Base-by-base conservation (phyloP, 37 sponge, comb jelly and placozoan genomes). In the Chondrosia reniformis region DNA sequence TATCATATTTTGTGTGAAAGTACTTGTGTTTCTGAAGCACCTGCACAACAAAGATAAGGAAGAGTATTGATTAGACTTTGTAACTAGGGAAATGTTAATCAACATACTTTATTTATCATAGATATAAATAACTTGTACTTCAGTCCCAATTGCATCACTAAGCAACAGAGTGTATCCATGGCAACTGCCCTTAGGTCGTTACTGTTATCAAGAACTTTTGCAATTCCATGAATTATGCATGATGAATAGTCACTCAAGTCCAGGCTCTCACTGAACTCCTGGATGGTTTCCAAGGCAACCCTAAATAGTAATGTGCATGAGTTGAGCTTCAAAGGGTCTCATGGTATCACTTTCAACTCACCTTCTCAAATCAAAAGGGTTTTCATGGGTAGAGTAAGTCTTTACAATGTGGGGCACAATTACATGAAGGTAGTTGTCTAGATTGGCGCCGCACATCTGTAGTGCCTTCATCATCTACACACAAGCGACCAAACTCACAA, bases 181-280 rank as follows among this genome's bases (percentile, higher is more conserved):
- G 91, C 91, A 69, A 59, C 81, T 41, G 74, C 54, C 10, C 89
- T 76, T n/a, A 95, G 84, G n/a, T 94, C 98, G 13, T 82, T 76
- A 33, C 69, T 54, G 43, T 56, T 45, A 38, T 97, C 93, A 8
- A 93, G 57, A 75, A 76, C 76, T 15, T 78, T 54, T 1, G 84
- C 87, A 22, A 97, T 75, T 30, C 87, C 81, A 73, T 97, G 97
- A 30, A 97, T 84, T 77, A 97, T 86, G 55, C 81, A 86, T 45
- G 97, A 97, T 37, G 92, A 91, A 63, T 83, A 91, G 80, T 97
- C 97, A 54, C 80, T 84, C 63, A 94, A 97, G 88, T 97, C 90
- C 21, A 94, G 76, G 0, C 79, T 78, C 15, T 78, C 64, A 73
- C 75, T 81, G 24, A 93, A 67, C 43, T 75, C 76, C 36, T 92